Base-by-base conservation (phyloP, 2,113 vertebrate species). In the Chamaetylas fuelleborni region DNA sequence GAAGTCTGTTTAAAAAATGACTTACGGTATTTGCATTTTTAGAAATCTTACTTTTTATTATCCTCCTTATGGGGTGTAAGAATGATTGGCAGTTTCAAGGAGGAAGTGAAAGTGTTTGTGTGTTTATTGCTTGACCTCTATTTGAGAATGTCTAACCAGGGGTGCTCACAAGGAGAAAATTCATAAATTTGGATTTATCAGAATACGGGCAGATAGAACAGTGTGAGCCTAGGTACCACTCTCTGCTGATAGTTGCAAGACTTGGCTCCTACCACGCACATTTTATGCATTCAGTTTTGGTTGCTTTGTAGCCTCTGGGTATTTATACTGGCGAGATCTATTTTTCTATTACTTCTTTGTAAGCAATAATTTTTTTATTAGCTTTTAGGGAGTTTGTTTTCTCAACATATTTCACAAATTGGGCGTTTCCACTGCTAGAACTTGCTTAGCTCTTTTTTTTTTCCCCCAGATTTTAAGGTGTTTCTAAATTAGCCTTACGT, bases 351-450 rank as follows among this genome's bases (percentile, higher is more conserved):
- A 43, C 12, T 36, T 77, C 29, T 51, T 1, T 51, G n/a, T 64
- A 65, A 70, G 6, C 38, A 69, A 7, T 40, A 31, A 3, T 56
- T 45, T 45, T 45, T 45, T 81, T 50, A n/a, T 40, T 81, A 34
- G 28, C 22, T 86, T 81, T 73, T 42, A 73, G 14, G 14, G 14
- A 4, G 9, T 13, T 69, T 74, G 5, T 91, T 90, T 77, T 36
- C 31, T 34, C 19, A n/a, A 65, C 19, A 23, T 11, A 15, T 81
- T 86, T 92, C 23, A 67, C 8, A 40, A 76, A 54, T 38, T 11
- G 0, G 4, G 0, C 2, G 61, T 42, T 15, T 80, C 24, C 29
- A 11, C 47, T 91, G 56, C 9, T 31, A 42, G 17, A 14, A 25
- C 9, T 72, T 11, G 4, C 9, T 86, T 62, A 62, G 19, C 5